phyloP scores from a whole-genome alignment of 2,888 invertebrate species.

The Panopea generosa region DNA sequence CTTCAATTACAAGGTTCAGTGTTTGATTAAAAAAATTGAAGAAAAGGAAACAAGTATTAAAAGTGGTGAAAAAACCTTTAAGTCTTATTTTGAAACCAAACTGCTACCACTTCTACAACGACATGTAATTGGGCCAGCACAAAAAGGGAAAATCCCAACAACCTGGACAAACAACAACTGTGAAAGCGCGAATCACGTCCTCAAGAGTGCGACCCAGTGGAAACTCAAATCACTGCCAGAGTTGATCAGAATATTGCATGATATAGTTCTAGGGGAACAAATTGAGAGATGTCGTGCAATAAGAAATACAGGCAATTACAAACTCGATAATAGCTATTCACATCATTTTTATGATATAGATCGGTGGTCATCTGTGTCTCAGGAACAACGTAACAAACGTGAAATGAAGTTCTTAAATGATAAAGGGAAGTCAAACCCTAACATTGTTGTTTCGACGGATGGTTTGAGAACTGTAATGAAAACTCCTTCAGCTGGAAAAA shows the following conservation, averaged over 20 bases:
- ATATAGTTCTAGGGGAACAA: background rate
- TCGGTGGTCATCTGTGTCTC: too few species aligned
- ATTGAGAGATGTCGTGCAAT: background rate
- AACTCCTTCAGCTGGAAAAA: too few species aligned
- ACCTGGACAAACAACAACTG: conserved; percentile 34
- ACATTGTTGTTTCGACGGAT: too few species aligned
- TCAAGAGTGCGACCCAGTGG: conserved; percentile 15
- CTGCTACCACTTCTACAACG: conserved; percentile 3
- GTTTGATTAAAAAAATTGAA: background rate
- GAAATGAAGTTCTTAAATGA: too few species aligned
- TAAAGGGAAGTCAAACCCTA: too few species aligned
- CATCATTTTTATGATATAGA: too few species aligned
- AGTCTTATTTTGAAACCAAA: conserved; percentile 3
- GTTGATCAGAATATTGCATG: conserved; percentile 2
- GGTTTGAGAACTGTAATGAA: too few species aligned
- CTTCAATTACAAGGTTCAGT: background rate
- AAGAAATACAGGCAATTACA: too few species aligned
- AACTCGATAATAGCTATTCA: too few species aligned
- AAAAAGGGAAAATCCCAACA: background rate
- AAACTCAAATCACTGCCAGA: conserved; percentile 7
- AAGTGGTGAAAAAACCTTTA: background rate
- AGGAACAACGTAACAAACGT: too few species aligned
- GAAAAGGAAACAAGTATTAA: background rate
- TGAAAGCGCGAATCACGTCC: conserved; percentile 26
- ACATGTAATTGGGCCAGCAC: conserved; percentile 10